phyloP scores from a whole-genome alignment of 2,113 vertebrate species.

The Vidua macroura region DNA sequence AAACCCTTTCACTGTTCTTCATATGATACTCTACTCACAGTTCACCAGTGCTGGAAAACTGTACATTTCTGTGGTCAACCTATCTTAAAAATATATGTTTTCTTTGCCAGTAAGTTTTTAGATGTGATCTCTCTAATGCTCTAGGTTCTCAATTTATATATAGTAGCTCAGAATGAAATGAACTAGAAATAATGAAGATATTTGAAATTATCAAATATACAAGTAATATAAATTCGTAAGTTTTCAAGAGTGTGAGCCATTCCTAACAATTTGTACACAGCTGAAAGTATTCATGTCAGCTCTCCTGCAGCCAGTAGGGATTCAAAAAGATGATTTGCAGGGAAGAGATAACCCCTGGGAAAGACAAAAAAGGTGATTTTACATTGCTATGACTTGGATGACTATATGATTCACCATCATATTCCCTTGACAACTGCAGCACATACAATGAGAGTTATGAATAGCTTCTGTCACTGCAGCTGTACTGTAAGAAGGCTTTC shows the following conservation, averaged over 20 bases:
- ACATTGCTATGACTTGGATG: not conserved
- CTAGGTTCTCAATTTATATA: not conserved
- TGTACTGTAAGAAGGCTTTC: not conserved
- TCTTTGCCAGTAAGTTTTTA: not conserved
- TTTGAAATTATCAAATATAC: not conserved
- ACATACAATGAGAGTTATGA: not conserved
- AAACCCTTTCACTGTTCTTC: not conserved
- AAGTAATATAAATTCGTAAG: not conserved
- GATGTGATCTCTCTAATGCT: not conserved
- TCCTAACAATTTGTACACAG: not conserved
- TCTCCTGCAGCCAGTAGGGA: not conserved
- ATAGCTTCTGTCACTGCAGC: not conserved
- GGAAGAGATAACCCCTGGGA: not conserved
- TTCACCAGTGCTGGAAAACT: not conserved
- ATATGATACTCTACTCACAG: not conserved
- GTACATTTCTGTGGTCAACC: not conserved
- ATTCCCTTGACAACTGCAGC: not conserved
- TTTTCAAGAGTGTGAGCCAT: not conserved
- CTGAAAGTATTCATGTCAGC: not conserved
- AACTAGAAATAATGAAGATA: not conserved
- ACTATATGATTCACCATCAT: not conserved
- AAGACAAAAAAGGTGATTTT: not conserved
- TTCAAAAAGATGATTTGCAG: not conserved
- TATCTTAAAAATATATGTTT: not conserved
- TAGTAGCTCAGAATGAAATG: not conserved